Evolutionary conservation across 2,797 vertebrate species (phyloP).

Genomic region (Hippopotamyrus pictus): DNA sequence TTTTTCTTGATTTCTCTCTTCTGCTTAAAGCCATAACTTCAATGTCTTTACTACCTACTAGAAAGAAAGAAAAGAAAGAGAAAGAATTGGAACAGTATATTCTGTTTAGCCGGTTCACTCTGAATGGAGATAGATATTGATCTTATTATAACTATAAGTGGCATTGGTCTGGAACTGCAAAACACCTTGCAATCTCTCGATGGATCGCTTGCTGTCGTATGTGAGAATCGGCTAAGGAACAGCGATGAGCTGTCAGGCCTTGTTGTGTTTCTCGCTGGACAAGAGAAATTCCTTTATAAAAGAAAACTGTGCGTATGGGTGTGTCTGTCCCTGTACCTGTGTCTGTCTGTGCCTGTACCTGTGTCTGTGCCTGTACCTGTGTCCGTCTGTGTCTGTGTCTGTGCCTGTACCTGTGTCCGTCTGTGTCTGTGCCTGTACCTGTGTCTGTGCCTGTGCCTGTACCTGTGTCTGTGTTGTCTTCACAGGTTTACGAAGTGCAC

Average conservation of each 20-base stretch:
- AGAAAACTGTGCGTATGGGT: conserved; percentile 20
- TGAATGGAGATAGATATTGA: conserved; percentile 11
- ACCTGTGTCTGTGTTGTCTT: not conserved
- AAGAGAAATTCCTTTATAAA: conserved; percentile 34
- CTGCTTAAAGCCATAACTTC: not conserved
- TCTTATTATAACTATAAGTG: not conserved
- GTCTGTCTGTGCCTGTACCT: not conserved
- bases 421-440: not conserved
- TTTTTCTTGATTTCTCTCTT: not conserved
- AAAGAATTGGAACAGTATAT: not conserved
- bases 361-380: not conserved
- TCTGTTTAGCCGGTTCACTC: conserved; percentile 5
- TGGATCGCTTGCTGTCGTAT: conserved; percentile 32
- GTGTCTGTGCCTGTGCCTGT: conserved; percentile 10
- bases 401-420: not conserved
- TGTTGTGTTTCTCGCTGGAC: conserved; percentile 28
- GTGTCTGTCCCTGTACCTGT: not conserved
- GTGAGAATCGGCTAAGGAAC: conserved; percentile 34
- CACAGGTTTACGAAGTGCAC: not conserved
- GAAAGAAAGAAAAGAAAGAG: not conserved
- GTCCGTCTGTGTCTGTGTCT: not conserved
- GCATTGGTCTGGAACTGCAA: conserved; percentile 8
- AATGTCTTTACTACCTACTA: not conserved
- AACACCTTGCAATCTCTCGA: conserved; percentile 32
- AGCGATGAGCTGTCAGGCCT: conserved; percentile 37